Conservation (phyloP, 2,888 invertebrate genomes). For the Amorpha juglandis region DNA sequence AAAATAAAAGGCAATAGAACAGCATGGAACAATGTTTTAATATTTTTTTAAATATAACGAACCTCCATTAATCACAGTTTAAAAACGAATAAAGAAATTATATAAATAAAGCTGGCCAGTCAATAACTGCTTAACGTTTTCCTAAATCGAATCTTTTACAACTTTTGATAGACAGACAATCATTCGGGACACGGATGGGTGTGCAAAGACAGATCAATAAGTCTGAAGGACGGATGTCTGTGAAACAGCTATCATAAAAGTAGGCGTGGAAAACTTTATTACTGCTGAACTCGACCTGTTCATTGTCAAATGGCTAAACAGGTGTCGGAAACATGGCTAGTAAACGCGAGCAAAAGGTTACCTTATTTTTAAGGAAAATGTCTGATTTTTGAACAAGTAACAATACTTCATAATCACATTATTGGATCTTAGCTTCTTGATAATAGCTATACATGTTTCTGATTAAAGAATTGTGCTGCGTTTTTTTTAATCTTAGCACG, state of each 20-base stretch:
- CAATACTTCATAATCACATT: not conserved
- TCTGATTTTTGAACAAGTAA: not conserved
- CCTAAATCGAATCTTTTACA: conserved; percentile 9
- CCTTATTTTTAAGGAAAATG: not conserved
- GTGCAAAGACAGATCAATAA: conserved; percentile 30
- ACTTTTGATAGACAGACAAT: conserved; percentile 2
- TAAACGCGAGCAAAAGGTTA: not conserved
- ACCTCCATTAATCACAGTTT: too few species aligned
- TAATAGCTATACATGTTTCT: too few species aligned
- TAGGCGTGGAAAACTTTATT: conserved; percentile 32
- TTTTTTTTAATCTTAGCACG: too few species aligned
- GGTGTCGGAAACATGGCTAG: conserved; percentile 1
- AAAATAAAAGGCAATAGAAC: too few species aligned
- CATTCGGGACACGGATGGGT: not conserved
- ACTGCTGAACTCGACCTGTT: conserved; percentile 19
- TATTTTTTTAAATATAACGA: too few species aligned
- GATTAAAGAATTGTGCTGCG: too few species aligned
- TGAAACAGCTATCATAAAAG: conserved; percentile 28
- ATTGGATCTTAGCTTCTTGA: too few species aligned
- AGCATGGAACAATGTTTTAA: too few species aligned
- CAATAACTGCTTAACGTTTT: conserved; percentile 15
- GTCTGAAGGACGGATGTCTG: conserved; percentile 34
- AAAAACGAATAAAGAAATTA: too few species aligned
- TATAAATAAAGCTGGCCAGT: too few species aligned
- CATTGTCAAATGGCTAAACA: conserved; percentile 23